These are phyloP conservation scores for Morbakka virulenta DNA, from an alignment of 30 jellyfish, hydroid and myxozoan genomes.

Conservation along the genomic window DNA sequence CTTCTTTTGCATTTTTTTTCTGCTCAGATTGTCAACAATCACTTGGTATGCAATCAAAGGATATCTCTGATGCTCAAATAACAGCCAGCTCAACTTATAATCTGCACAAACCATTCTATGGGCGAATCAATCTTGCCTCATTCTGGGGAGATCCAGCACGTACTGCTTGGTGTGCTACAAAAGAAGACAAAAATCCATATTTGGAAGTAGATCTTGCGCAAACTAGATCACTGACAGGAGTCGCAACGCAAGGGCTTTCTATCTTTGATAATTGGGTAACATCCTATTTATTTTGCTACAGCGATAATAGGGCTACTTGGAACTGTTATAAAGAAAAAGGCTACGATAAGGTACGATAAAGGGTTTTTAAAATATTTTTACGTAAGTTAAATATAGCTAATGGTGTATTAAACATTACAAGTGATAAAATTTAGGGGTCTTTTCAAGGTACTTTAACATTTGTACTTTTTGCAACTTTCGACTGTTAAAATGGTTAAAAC, in stretches of 20 bases:
- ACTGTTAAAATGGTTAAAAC: no score
- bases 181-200: constrained; percentile 88
- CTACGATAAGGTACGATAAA: constrained; percentile 73
- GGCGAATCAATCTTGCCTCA: constrained; percentile 88
- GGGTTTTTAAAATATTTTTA: not conserved
- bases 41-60: constrained; percentile 93
- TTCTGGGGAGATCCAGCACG: constrained; percentile 99
- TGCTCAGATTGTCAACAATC: constrained; percentile 85
- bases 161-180: constrained; percentile 97
- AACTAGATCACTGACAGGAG: constrained; percentile 91
- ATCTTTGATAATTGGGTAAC: constrained; percentile 98
- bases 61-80: constrained; percentile 73
- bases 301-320: constrained; percentile 77
- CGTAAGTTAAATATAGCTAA: no score
- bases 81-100: constrained; percentile 95
- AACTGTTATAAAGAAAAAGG: constrained; percentile 93
- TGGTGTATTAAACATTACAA: no score
- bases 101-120: constrained; percentile 91
- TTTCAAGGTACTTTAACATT: no score
- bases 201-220: constrained; percentile 84
- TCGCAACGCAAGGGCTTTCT: constrained; percentile 97
- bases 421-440: no score
- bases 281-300: constrained; percentile 83
- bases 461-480: no score
- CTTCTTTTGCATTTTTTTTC: not conserved